phyloP scores from a whole-genome alignment of 2,113 vertebrate species.

The Gorsachius goisagi region DNA sequence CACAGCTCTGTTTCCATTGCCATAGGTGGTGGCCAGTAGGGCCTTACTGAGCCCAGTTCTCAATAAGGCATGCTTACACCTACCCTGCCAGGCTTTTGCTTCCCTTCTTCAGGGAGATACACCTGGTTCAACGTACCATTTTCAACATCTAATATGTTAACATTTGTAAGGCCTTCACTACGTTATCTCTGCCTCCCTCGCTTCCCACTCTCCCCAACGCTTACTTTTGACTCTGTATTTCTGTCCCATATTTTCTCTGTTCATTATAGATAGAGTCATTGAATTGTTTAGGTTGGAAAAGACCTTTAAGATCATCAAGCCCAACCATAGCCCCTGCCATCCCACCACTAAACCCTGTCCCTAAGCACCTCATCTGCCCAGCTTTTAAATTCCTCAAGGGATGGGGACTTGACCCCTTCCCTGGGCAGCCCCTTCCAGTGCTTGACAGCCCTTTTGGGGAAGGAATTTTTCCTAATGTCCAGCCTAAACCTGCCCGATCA shows the following conservation, averaged over 20 bases:
- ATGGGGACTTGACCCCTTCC: too few relatives aligned
- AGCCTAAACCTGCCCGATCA: background rate
- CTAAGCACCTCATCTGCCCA: too few relatives aligned
- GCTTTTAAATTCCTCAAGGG: too few relatives aligned
- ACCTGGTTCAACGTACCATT: background rate
- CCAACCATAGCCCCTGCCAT: too few relatives aligned
- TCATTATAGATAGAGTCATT: background rate
- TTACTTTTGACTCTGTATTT: background rate
- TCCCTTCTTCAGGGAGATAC: background rate
- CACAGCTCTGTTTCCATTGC: rapidly evolving
- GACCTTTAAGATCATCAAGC: too few relatives aligned
- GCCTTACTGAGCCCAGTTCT: background rate
- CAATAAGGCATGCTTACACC: background rate
- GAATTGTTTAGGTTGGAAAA: too few relatives aligned
- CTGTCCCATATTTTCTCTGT: background rate
- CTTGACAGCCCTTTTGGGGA: too few relatives aligned
- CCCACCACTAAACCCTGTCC: too few relatives aligned
- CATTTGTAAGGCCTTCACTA: background rate
- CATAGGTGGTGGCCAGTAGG: too few relatives aligned
- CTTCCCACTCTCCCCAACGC: background rate
- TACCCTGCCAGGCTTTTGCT: background rate
- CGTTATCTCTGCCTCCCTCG: background rate
- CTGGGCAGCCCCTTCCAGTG: too few relatives aligned
- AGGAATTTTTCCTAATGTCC: too few relatives aligned
- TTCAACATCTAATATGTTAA: background rate